A percentile compares a stretch with the other conserved stretches of the same genome.
Conservation (phyloP, 2,113 vertebrate species). For the Electrona antarctica region DNA sequence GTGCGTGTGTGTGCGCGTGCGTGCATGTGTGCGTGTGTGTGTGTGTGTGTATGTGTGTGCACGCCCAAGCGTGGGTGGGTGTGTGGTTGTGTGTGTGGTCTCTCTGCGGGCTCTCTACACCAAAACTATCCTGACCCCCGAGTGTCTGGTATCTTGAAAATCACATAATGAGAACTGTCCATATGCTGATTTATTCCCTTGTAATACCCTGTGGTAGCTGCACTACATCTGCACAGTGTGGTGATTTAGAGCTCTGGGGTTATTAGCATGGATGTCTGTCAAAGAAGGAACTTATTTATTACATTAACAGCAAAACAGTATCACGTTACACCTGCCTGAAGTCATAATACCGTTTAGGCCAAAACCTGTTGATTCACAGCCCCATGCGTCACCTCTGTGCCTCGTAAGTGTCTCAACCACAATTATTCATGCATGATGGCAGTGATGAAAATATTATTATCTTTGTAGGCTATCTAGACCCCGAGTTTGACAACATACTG, state of each 20-base stretch:
- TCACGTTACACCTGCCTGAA: slow-evolving; percentile 59
- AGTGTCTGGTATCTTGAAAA: slow-evolving; percentile 7
- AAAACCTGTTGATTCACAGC: slow-evolving; percentile 55
- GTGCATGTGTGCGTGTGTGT: slow-evolving; percentile 18
- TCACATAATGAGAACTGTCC: background rate
- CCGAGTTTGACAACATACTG: slow-evolving; percentile 66
- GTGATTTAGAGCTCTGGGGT: slow-evolving; percentile 45
- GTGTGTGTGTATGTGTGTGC: background rate
- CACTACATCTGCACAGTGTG: background rate
- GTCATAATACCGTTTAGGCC: slow-evolving; percentile 29
- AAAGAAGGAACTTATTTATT: slow-evolving; percentile 61
- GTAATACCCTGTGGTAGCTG: background rate
- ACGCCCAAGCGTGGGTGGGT: no score
- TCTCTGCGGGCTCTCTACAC: background rate
- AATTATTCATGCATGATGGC: slow-evolving; percentile 30
- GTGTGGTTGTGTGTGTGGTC: slow-evolving; percentile 40
- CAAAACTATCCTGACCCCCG: background rate
- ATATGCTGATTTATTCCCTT: slow-evolving; percentile 21
- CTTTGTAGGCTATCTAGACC: slow-evolving; percentile 51
- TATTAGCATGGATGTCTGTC: slow-evolving; percentile 49
- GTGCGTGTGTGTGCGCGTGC: slow-evolving; percentile 5
- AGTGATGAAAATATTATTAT: slow-evolving; percentile 63
- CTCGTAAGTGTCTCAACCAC: slow-evolving; percentile 6
- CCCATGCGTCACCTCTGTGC: slow-evolving; percentile 3
- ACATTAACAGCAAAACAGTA: slow-evolving; percentile 49